Evolutionary conservation across 2,113 vertebrate genomes (phyloP).

Genomic region (Penelope pileata): DNA sequence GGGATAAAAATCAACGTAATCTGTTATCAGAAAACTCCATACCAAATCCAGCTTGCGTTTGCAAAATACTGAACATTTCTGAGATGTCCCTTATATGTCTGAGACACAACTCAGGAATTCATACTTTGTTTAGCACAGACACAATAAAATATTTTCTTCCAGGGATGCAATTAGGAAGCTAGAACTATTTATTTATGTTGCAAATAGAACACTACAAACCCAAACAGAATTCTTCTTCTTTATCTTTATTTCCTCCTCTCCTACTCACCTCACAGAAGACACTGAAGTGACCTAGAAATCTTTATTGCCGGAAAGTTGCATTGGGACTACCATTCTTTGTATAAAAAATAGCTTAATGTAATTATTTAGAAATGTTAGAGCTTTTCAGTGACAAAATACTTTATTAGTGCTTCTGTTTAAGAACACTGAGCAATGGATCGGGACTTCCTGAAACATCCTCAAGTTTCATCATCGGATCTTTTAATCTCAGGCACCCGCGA

Average conservation of each 20-base stretch:
- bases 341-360: conserved; percentile 48
- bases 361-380: conserved; percentile 37
- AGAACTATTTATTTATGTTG: background rate
- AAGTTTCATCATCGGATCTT: background rate
- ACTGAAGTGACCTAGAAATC: background rate
- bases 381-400: conserved; percentile 61
- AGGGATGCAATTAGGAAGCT: background rate
- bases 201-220: background rate
- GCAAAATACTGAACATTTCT: conserved; percentile 41
- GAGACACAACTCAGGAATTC: conserved; percentile 6
- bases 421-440: background rate
- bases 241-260: background rate
- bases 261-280: background rate
- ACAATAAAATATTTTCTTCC: background rate
- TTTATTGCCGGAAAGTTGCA: conserved; percentile 49
- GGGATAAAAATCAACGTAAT: conserved; percentile 37
- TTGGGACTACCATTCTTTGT: background rate
- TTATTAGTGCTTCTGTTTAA: conserved; percentile 48
- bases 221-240: background rate
- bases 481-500: background rate
- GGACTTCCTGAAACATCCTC: background rate
- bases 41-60: conserved; percentile 53
- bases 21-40: conserved; percentile 10
- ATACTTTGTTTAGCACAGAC: background rate
- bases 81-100: conserved; percentile 8